These are phyloP conservation scores for Drosophila buzzatii DNA, from an alignment of 2,888 invertebrate species.

Conservation along the genomic window DNA sequence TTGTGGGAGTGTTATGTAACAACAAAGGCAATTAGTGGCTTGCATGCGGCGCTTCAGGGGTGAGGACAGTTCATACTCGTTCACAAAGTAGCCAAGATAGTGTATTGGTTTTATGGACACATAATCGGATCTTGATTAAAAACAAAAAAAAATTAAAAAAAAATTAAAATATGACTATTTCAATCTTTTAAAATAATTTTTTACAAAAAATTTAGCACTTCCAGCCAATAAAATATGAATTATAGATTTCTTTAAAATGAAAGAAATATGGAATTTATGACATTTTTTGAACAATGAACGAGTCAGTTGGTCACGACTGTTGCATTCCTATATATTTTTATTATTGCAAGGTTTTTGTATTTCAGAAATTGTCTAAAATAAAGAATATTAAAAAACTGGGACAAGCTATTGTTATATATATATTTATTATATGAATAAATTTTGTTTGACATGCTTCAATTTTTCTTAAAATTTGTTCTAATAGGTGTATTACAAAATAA, in stretches of 20 bases:
- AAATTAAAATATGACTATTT: too few relatives aligned
- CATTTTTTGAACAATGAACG: neutral
- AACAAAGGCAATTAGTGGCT: conserved; percentile 6
- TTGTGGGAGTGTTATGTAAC: conserved; percentile 31
- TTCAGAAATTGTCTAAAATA: neutral
- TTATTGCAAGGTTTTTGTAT: neutral
- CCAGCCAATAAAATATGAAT: too few relatives aligned
- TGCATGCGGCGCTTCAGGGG: conserved; percentile 60
- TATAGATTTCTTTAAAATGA: neutral
- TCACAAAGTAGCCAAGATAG: conserved; percentile 24
- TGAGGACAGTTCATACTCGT: conserved; percentile 40
- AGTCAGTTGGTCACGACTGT: neutral
- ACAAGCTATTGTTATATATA: conserved; percentile 13
- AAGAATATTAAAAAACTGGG: conserved; percentile 15
- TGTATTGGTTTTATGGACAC: neutral
- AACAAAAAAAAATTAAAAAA: too few relatives aligned
- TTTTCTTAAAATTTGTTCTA: conserved; percentile 26
- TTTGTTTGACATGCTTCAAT: conserved; percentile 55
- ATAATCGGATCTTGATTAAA: neutral
- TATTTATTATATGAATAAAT: conserved; percentile 8
- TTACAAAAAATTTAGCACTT: too few relatives aligned
- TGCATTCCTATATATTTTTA: neutral
- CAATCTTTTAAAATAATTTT: too few relatives aligned
- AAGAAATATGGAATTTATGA: neutral
- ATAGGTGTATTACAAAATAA: conserved; percentile 38